Evolutionary conservation across 2,888 invertebrate genomes (phyloP).

Genomic region (Myopa testacea): DNA sequence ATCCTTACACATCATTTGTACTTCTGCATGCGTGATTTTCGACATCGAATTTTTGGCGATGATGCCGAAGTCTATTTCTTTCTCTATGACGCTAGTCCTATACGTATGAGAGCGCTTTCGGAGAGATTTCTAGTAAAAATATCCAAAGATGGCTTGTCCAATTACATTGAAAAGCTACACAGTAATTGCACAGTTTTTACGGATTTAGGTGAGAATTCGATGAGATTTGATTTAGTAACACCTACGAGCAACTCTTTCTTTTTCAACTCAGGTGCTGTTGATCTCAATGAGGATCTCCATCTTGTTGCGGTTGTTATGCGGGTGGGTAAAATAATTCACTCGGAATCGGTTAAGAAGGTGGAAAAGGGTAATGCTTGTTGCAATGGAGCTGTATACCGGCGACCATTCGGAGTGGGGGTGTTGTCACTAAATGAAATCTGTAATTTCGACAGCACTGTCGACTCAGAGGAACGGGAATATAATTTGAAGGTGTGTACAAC

Average conservation of each 20-base stretch:
- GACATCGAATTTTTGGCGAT: slow-evolving; percentile 87
- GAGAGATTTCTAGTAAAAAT: slow-evolving; percentile 91
- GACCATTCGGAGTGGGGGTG: slow-evolving; percentile 91
- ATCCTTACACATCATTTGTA: slow-evolving; percentile 81
- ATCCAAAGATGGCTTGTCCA: slow-evolving; percentile 90
- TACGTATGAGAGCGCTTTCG: slow-evolving; percentile 82
- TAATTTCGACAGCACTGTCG: slow-evolving; percentile 69
- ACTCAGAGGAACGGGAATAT: slow-evolving; percentile 79
- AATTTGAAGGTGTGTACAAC: slow-evolving; percentile 74
- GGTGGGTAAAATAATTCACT: slow-evolving; percentile 82
- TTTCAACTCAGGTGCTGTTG: slow-evolving; percentile 75
- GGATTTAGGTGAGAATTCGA: slow-evolving; percentile 71
- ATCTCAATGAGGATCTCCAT: slow-evolving; percentile 86
- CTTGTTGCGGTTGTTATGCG: slow-evolving; percentile 91
- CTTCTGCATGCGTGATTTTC: slow-evolving; percentile 90
- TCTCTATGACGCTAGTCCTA: slow-evolving; percentile 79
- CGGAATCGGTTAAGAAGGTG: slow-evolving; percentile 66
- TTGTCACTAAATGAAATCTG: slow-evolving; percentile 79
- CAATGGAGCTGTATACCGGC: slow-evolving; percentile 70
- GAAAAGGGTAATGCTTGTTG: slow-evolving; percentile 59
- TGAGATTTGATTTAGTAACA: no score
- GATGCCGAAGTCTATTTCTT: slow-evolving; percentile 91
- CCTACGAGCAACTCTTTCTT: neutral
- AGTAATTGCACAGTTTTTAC: slow-evolving; percentile 92
- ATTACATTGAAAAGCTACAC: slow-evolving; percentile 87